These are phyloP conservation scores for Platichthys stellatus DNA, from an alignment of 2,113 vertebrate genomes.

Conservation along the genomic window DNA sequence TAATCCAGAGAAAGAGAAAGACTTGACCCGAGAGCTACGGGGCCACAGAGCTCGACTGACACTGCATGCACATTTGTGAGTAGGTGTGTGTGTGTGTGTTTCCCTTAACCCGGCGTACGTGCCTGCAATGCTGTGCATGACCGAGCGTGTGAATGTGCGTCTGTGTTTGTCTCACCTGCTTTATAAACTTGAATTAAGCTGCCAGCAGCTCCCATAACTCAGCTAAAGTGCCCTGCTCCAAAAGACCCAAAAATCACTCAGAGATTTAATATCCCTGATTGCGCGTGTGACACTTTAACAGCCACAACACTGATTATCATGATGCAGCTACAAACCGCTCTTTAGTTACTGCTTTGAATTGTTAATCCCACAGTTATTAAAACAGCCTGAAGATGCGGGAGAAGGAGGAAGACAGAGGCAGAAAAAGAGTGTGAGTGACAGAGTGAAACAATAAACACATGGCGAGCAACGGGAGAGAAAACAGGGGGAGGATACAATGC, in stretches of 20 bases:
- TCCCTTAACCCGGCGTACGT: conserved; percentile 13
- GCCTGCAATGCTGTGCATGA: conserved; percentile 28
- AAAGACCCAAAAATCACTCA: conserved; percentile 42
- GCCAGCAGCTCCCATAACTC: conserved; percentile 25
- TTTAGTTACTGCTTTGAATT: conserved; percentile 45
- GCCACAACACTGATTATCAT: conserved; percentile 44
- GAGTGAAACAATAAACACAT: conserved; percentile 26
- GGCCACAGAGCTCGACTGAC: conserved; percentile 58
- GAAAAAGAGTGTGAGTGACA: background rate
- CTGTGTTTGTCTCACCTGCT: conserved; percentile 32
- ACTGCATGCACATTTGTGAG: conserved; percentile 47
- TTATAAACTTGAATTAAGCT: conserved; percentile 46
- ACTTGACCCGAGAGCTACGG: conserved; percentile 58
- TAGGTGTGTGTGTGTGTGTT: conserved; percentile 27
- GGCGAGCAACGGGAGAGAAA: conserved; percentile 18
- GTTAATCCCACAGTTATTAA: conserved; percentile 50
- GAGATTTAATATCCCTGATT: conserved; percentile 49
- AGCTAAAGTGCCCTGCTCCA: conserved; percentile 33
- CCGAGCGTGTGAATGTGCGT: conserved; percentile 10
- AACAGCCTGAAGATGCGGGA: conserved; percentile 28
- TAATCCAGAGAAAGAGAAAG: conserved; percentile 65
- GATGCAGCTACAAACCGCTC: conserved; percentile 50
- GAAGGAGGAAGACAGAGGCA: background rate
- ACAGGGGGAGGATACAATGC: conserved; percentile 16
- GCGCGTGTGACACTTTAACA: conserved; percentile 47